Evolutionary conservation across 2,113 vertebrate species (phyloP).

Genomic region (Marmota monax): DNA sequence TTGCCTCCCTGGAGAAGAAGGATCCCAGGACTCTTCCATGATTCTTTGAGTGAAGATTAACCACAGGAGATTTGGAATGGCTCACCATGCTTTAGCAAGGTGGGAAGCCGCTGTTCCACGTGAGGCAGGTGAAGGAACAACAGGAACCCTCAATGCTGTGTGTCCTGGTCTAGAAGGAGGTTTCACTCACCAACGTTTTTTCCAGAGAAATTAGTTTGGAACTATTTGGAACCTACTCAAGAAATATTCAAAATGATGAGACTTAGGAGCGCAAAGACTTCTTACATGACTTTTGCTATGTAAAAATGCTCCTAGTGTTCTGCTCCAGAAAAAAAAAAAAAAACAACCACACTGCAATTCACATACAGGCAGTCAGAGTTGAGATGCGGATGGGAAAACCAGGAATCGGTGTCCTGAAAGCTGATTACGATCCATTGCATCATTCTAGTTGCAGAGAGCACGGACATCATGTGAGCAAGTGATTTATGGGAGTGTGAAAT

Average conservation of each 20-base stretch:
- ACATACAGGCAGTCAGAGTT: neutral
- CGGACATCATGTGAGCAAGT: neutral
- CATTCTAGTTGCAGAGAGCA: neutral
- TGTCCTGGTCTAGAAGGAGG: accelerated
- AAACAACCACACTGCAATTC: neutral
- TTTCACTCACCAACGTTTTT: neutral
- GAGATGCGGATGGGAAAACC: neutral
- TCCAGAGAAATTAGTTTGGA: neutral
- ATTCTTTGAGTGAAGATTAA: neutral
- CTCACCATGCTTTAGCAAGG: neutral
- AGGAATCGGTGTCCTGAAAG: neutral
- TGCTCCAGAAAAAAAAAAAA: neutral
- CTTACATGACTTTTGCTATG: neutral
- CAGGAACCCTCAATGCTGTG: neutral
- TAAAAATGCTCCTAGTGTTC: neutral
- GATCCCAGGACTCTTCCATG: neutral
- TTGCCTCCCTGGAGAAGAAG: neutral
- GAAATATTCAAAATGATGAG: neutral
- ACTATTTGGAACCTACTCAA: neutral
- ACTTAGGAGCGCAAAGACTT: conserved; percentile 4
- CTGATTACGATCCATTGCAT: neutral
- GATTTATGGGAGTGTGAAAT: neutral
- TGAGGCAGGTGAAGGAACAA: neutral
- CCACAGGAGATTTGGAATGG: neutral
- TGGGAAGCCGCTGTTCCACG: neutral